These are phyloP conservation scores for Peromyscus polionotus DNA, from an alignment of 2,113 vertebrate species.

Conservation along the genomic window DNA sequence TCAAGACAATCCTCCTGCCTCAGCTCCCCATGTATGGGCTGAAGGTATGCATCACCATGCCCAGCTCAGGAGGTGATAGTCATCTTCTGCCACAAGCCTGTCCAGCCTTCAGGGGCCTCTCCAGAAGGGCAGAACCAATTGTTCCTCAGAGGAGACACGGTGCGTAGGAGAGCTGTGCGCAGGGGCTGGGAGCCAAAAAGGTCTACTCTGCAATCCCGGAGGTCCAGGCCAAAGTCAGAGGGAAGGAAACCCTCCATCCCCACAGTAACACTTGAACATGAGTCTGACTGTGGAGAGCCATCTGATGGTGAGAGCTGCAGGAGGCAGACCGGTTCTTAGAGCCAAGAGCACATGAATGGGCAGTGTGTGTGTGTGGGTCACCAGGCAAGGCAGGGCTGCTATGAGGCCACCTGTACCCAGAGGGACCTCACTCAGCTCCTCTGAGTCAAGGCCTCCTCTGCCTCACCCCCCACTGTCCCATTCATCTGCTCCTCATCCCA, in stretches of 20 bases:
- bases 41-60: neutral
- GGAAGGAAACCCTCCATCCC: neutral
- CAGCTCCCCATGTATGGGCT: neutral
- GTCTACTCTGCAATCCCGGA: neutral
- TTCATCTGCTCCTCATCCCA: neutral
- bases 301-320: neutral
- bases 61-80: neutral
- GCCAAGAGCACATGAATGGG: neutral
- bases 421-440: neutral
- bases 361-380: neutral
- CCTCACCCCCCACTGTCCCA: rapidly evolving
- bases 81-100: neutral
- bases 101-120: neutral
- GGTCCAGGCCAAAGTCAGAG: neutral
- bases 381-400: neutral
- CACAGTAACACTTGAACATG: neutral
- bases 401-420: neutral
- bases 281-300: neutral
- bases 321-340: neutral
- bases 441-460: neutral
- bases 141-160: neutral
- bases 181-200: neutral
- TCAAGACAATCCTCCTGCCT: neutral
- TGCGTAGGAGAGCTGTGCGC: neutral
- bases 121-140: neutral